phyloP scores from a whole-genome alignment of 1,140 invertebrate genomes.

The Drosophila nikananu region DNA sequence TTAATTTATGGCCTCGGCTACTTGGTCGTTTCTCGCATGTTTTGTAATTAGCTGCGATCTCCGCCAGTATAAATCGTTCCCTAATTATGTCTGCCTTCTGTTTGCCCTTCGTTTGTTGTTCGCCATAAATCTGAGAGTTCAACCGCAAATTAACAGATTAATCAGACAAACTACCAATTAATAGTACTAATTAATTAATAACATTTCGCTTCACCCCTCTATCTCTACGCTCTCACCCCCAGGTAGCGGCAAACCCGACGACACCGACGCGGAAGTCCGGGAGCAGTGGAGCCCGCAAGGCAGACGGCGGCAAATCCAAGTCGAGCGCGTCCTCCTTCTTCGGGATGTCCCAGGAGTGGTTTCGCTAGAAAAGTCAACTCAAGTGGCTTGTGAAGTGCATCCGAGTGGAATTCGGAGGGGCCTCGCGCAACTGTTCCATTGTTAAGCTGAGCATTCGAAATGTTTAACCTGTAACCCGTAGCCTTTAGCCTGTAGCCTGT shows the following conservation, averaged over 20 bases:
- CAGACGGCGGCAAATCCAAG: constrained; percentile 68
- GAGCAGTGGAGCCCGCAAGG: constrained; percentile 62
- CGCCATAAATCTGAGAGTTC: constrained; percentile 60
- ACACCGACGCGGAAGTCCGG: constrained; percentile 64
- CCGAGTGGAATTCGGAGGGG: constrained; percentile 43
- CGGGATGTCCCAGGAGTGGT: constrained; percentile 93
- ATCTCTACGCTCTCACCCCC: constrained; percentile 5
- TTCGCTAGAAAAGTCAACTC: constrained; percentile 82
- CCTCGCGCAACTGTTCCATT: neutral
- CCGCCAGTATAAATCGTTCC: constrained; percentile 56
- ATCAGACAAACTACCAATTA: constrained; percentile 74
- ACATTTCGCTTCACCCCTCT: constrained; percentile 34
- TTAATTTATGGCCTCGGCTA: constrained; percentile 63
- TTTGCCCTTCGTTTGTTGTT: constrained; percentile 37
- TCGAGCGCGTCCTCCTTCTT: constrained; percentile 90
- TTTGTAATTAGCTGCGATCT: constrained; percentile 62
- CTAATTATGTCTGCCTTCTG: constrained; percentile 62
- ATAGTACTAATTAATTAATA: constrained; percentile 76
- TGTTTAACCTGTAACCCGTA: constrained; percentile 26
- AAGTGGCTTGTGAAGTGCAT: constrained; percentile 69
- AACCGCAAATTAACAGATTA: constrained; percentile 77
- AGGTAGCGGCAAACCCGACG: constrained; percentile 28
- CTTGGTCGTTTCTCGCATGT: constrained; percentile 69
- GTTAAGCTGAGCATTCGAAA: constrained; percentile 50
- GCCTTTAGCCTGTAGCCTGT: neutral